Base-by-base conservation (phyloP, 2,888 invertebrate genomes). In the Resseliella maxima region DNA sequence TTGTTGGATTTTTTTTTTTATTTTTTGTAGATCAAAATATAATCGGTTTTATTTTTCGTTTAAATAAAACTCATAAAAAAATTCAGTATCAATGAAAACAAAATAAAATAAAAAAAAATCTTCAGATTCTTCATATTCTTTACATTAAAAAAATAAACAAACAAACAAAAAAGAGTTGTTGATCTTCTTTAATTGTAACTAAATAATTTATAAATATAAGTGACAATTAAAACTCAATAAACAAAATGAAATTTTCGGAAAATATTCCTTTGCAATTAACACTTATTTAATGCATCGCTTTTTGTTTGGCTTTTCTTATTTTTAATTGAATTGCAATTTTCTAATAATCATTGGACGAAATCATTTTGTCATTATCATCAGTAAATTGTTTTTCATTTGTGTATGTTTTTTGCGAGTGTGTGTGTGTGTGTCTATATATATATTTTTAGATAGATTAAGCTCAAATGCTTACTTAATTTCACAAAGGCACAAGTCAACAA, bases 401-500 rank as follows among this genome's bases (percentile, higher is more conserved):
- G n/a, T n/a, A n/a, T n/a, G n/a, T n/a, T n/a, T n/a, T n/a, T n/a
- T n/a, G n/a, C n/a, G n/a, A n/a, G n/a, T n/a, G n/a, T n/a, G n/a
- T n/a, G n/a, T n/a, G n/a, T n/a, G n/a, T n/a, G n/a, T n/a, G n/a
- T n/a, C n/a, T n/a, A n/a, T n/a, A 5, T 41, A 41, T 8, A 41
- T 12, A 41, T 8, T 41, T 41, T 41, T 12, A 41, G 5, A 41
- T 41, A 41, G 41, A 8, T 41, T 41, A 8, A 8, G 5, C 12
- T 41, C 12, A 5, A 41, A 54, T 54, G 1, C 38, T 83, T 24
- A 8, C 38, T 83, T 83, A 36, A 85, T 45, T 87, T 88, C 87
- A 88, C 90, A 91, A 91, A 91, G 91, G 91, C 91, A 91, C 91
- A 91, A 91, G 91, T 91, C 91, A 91, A 91, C 91, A 89, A 89